These are phyloP conservation scores for Drosophila nigromelanica DNA, from an alignment of 1,140 invertebrate genomes.

Conservation along the genomic window DNA sequence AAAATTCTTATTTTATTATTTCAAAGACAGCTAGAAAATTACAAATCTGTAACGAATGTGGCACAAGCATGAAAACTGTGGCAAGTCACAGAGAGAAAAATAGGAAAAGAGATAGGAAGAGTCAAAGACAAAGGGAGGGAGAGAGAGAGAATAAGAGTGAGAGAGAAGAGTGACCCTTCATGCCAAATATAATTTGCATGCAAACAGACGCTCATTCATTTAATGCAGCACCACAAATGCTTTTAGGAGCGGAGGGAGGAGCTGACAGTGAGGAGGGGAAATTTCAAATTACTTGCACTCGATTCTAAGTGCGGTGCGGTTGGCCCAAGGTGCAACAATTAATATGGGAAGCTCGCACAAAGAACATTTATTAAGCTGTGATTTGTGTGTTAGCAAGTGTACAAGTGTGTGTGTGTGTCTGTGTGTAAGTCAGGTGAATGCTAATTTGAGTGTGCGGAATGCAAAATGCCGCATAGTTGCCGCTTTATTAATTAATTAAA, in stretches of 20 bases:
- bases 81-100: not conserved
- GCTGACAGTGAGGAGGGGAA: too few species aligned
- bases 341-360: constrained; percentile 44
- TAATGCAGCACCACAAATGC: not conserved
- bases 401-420: constrained; percentile 18
- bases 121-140: not conserved
- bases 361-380: constrained; percentile 41
- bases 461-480: constrained; percentile 46
- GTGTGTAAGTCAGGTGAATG: constrained; percentile 30
- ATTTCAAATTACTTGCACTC: constrained; percentile 8
- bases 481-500: constrained; percentile 72
- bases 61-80: constrained; percentile 8
- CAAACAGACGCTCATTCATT: not conserved
- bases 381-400: constrained; percentile 14
- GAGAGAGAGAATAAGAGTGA: not conserved
- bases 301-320: not conserved
- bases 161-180: constrained; percentile 7
- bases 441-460: constrained; percentile 17
- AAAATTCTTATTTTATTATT: not conserved
- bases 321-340: constrained; percentile 42
- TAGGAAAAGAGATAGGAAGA: too few species aligned
- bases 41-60: not conserved
- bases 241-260: not conserved
- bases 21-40: not conserved
- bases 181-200: constrained; percentile 30